phyloP scores from a whole-genome alignment of 2,113 vertebrate genomes.

The Lipotes vexillifer region DNA sequence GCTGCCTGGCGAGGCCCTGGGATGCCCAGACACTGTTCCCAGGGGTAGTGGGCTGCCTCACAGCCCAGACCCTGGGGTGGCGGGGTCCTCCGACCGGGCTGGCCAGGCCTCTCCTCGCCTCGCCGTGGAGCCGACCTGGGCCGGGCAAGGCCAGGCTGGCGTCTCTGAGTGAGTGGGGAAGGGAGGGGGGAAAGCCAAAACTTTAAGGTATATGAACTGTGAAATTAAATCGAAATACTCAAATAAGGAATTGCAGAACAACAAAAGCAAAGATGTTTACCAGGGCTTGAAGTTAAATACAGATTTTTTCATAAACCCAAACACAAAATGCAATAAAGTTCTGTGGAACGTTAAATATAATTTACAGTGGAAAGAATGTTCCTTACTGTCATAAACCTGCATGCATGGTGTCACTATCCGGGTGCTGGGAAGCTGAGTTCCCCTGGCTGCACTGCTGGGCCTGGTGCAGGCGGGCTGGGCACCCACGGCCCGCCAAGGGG shows the following conservation, averaged over 20 bases:
- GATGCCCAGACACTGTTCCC: not conserved
- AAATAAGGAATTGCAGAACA: constrained; percentile 83
- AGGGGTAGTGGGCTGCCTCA: rapidly evolving
- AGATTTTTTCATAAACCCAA: constrained; percentile 84
- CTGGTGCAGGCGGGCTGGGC: not conserved
- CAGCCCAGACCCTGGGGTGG: not conserved
- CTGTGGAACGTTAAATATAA: constrained; percentile 85
- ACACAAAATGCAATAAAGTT: constrained; percentile 81
- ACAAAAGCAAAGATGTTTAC: constrained; percentile 86
- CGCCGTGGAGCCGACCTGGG: not conserved
- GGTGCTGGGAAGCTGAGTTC: not conserved
- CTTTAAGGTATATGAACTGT: constrained; percentile 87
- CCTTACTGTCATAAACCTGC: constrained; percentile 58
- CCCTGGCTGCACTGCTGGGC: rapidly evolving
- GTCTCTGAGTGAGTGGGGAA: constrained; percentile 53
- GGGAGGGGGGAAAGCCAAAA: constrained; percentile 74
- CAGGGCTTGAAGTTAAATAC: constrained; percentile 88
- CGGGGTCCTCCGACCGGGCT: rapidly evolving
- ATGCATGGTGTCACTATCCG: not conserved
- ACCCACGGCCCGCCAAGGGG: not conserved
- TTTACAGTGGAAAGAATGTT: constrained; percentile 75
- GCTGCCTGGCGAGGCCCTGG: rapidly evolving
- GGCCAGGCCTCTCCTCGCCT: not conserved
- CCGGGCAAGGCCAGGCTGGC: not conserved
- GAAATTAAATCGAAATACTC: constrained; percentile 88